Evolutionary conservation across 2,113 vertebrate genomes (phyloP), one percentile per base, ranked within the genome.

Genomic region (Apaloderma vittatum): DNA sequence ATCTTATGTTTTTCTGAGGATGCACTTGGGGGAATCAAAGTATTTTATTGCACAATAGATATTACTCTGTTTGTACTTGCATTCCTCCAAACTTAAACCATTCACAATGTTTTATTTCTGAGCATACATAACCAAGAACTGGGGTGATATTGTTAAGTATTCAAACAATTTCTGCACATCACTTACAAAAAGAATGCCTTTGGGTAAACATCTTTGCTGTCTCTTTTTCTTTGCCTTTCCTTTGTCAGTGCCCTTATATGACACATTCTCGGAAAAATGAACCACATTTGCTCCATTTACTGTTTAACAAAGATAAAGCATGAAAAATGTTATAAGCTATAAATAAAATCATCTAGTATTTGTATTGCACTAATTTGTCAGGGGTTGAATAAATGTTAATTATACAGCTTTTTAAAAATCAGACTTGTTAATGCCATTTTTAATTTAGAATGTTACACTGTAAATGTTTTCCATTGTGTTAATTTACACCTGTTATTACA

Each of bases 401-500:
- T 98, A 98, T 55, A 93, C 73, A 96, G 97, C 95, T 97, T 98
- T 97, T 97, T 93, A 97, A 98, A 98, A 98, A 98, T 97, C 94
- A 77, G 90, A 96, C 98, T 98, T 97, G 97, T 97, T 98, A 98
- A 98, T 98, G 98, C 98, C 97, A 98, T 98, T 98, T 98, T 98
- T 98, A 98, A 98, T 98, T 98, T 98, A 97, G 96, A 97, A 96
- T 95, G 96, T 97, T 98, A 97, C 95, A 94, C 94, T 95, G 86
- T 97, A 98, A 98, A 98, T 97, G 98, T 98, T 98, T 98, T 98
- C 96, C 97, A 98, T 97, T 97, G 97, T 97, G 97, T 97, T 98
- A 98, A 98, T 98, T 98, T 98, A 98, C 98, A 98, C 98, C 98
- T 98, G 98, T 98, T 98, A 98, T 98, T 97, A 97, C 97, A 97